These are phyloP conservation scores for Drosophila dunni DNA, from an alignment of 1,140 invertebrate genomes.

Conservation along the genomic window DNA sequence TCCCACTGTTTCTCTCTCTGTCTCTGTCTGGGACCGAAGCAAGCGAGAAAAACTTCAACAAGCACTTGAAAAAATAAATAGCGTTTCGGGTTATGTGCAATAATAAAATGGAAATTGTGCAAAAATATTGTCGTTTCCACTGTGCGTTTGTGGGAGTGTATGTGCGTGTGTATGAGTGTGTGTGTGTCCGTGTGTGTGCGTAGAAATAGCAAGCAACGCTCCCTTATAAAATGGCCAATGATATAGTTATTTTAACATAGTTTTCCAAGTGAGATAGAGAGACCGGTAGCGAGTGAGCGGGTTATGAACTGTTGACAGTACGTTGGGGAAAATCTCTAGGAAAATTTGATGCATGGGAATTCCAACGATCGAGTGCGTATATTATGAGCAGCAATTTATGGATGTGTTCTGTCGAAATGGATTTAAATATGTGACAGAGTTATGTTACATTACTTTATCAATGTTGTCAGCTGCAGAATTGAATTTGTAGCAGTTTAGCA, in stretches of 20 bases:
- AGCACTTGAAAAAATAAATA: constrained; percentile 82
- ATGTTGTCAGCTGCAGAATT: background rate
- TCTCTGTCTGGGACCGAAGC: constrained; percentile 29
- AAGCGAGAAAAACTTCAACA: constrained; percentile 69
- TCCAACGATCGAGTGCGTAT: constrained; percentile 12
- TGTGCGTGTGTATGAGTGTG: background rate
- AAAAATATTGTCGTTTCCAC: constrained; percentile 70
- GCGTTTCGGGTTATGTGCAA: constrained; percentile 80
- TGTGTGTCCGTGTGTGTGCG: background rate
- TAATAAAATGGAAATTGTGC: constrained; percentile 82
- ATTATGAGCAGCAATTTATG: constrained; percentile 20
- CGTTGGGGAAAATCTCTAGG: constrained; percentile 7
- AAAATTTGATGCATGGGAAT: constrained; percentile 8
- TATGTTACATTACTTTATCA: constrained; percentile 13
- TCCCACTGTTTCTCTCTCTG: constrained; percentile 1
- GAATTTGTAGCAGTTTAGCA: background rate
- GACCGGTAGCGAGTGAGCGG: background rate
- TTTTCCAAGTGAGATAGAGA: background rate
- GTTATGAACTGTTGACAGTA: constrained; percentile 31
- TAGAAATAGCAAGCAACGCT: constrained; percentile 22
- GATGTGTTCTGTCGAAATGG: background rate
- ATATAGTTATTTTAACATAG: constrained; percentile 29
- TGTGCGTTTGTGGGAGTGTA: background rate
- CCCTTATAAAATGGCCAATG: constrained; percentile 31
- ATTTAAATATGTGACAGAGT: background rate